Evolutionary conservation across 1,140 invertebrate genomes (phyloP).

Genomic region (Magallana gigas): DNA sequence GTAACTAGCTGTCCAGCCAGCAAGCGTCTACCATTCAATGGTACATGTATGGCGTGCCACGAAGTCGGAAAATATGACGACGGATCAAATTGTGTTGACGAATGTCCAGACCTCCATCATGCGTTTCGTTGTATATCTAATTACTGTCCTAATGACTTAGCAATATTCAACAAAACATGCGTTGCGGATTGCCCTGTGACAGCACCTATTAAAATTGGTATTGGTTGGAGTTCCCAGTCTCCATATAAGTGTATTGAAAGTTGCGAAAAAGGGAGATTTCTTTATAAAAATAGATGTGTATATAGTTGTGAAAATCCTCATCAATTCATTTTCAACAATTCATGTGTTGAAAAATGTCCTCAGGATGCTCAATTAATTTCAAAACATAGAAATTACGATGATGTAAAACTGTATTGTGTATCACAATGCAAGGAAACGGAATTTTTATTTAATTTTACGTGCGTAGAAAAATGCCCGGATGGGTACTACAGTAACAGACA

Average conservation of each 20-base stretch:
- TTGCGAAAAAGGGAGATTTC: no score
- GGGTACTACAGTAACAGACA: neutral
- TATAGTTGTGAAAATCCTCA: no score
- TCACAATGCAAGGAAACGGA: neutral
- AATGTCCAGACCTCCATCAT: neutral
- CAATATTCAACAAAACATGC: neutral
- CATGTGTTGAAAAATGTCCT: neutral
- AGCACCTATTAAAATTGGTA: no score
- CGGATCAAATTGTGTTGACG: neutral
- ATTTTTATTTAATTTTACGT: neutral
- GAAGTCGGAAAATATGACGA: no score
- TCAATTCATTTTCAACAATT: no score
- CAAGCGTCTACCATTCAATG: neutral
- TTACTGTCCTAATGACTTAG: neutral
- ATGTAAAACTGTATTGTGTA: no score
- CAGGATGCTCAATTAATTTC: no score
- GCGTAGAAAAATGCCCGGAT: neutral
- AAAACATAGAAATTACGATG: no score
- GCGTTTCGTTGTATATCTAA: neutral
- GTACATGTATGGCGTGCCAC: constrained; percentile 1
- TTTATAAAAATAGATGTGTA: neutral
- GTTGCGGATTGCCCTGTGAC: neutral
- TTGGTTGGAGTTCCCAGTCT: no score
- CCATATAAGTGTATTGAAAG: no score
- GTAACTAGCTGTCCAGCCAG: neutral